These are phyloP conservation scores for Poecilia latipinna DNA, from an alignment of 2,113 vertebrate genomes.

Conservation along the genomic window DNA sequence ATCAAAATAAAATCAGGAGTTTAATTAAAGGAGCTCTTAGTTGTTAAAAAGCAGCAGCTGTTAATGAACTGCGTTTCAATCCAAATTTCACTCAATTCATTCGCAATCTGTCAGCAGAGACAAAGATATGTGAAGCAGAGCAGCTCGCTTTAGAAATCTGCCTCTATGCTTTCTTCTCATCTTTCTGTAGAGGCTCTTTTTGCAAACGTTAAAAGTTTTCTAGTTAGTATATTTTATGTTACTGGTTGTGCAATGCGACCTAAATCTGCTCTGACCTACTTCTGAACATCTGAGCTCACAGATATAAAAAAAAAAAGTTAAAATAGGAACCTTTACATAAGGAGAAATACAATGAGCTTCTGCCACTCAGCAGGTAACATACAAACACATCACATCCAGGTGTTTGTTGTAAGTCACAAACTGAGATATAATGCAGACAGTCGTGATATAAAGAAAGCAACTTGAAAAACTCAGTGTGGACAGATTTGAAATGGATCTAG, in stretches of 20 bases:
- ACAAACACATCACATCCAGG: too few relatives aligned
- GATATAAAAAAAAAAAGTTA: background rate
- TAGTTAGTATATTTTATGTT: background rate
- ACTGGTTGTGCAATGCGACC: background rate
- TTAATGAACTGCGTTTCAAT: too few relatives aligned
- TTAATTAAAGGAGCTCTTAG: background rate
- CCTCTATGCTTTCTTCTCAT: background rate
- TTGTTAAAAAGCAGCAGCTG: background rate
- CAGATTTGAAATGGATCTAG: too few relatives aligned
- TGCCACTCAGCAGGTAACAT: too few relatives aligned
- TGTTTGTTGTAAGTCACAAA: too few relatives aligned
- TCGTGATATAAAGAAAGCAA: too few relatives aligned
- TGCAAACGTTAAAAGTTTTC: background rate
- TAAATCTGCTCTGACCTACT: constrained; percentile 19
- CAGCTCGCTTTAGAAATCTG: too few relatives aligned
- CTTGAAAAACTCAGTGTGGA: too few relatives aligned
- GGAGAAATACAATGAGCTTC: background rate
- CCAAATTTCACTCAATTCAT: background rate
- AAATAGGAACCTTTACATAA: background rate
- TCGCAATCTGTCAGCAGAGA: background rate
- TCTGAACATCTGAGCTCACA: constrained; percentile 6
- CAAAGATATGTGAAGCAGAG: background rate
- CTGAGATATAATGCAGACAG: too few relatives aligned
- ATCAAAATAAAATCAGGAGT: background rate
- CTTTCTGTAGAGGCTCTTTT: background rate